phyloP scores from a whole-genome alignment of 2,113 vertebrate genomes.

The Chaenocephalus aceratus region DNA sequence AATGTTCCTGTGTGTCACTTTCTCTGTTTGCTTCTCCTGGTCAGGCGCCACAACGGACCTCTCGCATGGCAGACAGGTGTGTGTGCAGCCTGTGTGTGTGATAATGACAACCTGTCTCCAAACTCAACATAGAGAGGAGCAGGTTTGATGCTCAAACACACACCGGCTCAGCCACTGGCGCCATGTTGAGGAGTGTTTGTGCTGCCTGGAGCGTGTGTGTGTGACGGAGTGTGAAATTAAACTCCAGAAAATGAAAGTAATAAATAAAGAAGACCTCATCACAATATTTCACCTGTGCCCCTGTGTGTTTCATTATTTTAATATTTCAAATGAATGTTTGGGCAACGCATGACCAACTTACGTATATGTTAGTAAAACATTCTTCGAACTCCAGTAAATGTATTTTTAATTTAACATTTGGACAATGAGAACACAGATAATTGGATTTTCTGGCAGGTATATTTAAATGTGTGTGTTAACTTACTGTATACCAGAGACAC shows the following conservation, averaged over 20 bases:
- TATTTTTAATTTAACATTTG: no score
- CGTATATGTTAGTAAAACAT: no score
- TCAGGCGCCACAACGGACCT: slow-evolving; percentile 19
- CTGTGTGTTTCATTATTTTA: background rate
- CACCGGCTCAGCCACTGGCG: background rate
- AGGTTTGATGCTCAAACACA: slow-evolving; percentile 79
- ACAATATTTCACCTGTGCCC: background rate
- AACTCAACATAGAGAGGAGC: slow-evolving; percentile 79
- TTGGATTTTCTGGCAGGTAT: background rate
- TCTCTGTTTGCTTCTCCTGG: slow-evolving; percentile 18
- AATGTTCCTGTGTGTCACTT: background rate
- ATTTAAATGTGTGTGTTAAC: background rate
- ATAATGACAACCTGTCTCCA: slow-evolving; percentile 83
- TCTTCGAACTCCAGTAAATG: no score
- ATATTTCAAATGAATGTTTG: background rate
- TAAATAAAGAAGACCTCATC: slow-evolving; percentile 42
- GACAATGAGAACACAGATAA: no score
- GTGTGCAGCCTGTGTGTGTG: slow-evolving; percentile 60
- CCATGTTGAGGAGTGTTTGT: slow-evolving; percentile 12
- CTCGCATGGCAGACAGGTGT: slow-evolving; percentile 11
- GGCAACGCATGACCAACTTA: background rate
- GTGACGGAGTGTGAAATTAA: background rate
- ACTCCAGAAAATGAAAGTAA: slow-evolving; percentile 3
- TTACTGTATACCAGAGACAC: background rate
- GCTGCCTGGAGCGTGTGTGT: slow-evolving; percentile 3